Conservation (phyloP, 2,113 vertebrate species). For the Puntigrus tetrazona region DNA sequence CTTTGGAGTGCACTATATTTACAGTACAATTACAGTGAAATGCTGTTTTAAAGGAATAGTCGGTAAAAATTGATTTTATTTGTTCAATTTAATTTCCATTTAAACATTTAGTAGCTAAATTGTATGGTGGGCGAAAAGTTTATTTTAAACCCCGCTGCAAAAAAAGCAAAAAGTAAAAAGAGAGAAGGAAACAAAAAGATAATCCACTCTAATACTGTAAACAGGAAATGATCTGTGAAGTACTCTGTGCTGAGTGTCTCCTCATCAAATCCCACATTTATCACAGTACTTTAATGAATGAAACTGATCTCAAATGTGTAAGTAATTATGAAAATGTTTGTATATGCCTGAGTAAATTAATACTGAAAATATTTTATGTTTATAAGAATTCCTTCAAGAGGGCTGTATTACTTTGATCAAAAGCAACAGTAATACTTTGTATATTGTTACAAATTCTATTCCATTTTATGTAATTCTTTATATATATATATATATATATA, state of each 20-base stretch:
- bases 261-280: neutral
- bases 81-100: neutral
- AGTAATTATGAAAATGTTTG: neutral
- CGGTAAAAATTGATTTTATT: neutral
- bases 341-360: neutral
- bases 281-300: neutral
- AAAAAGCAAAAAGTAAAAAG: neutral
- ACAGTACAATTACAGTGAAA: neutral
- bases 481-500: no score
- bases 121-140: neutral
- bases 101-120: neutral
- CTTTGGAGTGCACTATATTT: neutral
- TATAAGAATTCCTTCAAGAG: neutral
- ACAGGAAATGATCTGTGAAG: slow-evolving; percentile 16
- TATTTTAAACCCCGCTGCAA: neutral
- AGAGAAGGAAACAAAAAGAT: neutral
- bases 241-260: neutral
- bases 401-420: neutral
- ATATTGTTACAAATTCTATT: neutral
- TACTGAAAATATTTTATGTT: neutral
- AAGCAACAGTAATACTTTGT: neutral
- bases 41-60: neutral
- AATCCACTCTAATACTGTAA: neutral
- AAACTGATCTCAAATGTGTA: neutral
- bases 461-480: no score